Evolutionary conservation across 2,113 vertebrate species (phyloP).

Genomic region (Megaptera novaeangliae): DNA sequence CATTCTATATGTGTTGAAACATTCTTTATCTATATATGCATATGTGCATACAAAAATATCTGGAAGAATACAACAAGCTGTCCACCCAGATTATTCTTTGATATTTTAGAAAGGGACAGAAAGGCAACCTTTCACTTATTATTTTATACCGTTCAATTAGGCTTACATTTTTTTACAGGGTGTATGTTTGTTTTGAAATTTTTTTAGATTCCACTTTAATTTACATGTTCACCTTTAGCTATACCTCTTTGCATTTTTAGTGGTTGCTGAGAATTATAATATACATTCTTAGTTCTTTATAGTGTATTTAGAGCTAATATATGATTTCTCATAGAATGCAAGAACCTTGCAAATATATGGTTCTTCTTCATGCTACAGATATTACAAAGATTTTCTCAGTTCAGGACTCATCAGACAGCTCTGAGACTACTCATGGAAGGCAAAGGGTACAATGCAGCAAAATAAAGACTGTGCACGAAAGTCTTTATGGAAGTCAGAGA

Average conservation of each 20-base stretch:
- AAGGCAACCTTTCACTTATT: background rate
- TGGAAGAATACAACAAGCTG: background rate
- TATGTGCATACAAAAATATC: background rate
- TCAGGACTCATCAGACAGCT: background rate
- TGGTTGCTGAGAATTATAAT: background rate
- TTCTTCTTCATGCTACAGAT: background rate
- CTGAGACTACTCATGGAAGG: background rate
- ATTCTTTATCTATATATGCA: background rate
- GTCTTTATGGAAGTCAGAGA: background rate
- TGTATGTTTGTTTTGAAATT: background rate
- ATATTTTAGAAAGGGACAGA: background rate
- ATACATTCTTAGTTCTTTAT: background rate
- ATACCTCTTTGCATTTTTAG: background rate
- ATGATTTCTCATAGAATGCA: background rate
- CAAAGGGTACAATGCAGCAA: background rate
- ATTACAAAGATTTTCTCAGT: background rate
- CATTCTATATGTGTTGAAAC: background rate
- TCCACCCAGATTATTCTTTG: background rate
- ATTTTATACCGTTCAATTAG: background rate
- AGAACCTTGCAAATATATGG: background rate
- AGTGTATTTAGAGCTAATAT: background rate
- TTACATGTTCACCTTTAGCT: background rate
- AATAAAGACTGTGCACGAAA: background rate
- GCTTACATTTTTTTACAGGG: background rate
- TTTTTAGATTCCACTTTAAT: background rate